Evolutionary conservation across 2,797 vertebrate species (phyloP).

Genomic region (Rallus crepitans): DNA sequence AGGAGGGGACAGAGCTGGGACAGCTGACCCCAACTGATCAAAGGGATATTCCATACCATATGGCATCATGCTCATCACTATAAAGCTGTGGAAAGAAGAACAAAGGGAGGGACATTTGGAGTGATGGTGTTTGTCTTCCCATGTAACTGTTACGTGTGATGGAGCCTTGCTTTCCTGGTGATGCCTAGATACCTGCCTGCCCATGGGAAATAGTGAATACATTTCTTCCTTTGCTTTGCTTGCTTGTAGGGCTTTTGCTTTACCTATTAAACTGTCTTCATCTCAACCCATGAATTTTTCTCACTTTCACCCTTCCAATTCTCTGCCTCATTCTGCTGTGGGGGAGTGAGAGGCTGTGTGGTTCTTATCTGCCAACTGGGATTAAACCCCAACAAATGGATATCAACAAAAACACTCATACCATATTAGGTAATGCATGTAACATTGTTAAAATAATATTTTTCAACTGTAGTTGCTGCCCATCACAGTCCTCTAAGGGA

Average conservation of each 20-base stretch:
- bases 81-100: background rate
- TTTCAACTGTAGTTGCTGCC: background rate
- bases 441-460: background rate
- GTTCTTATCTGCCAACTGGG: background rate
- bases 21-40: background rate
- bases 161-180: background rate
- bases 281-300: background rate
- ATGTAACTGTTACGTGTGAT: rapidly evolving
- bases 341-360: rapidly evolving
- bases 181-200: background rate
- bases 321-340: too few species aligned
- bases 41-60: background rate
- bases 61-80: background rate
- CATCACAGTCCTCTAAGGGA: background rate
- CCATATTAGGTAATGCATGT: rapidly evolving
- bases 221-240: too few species aligned
- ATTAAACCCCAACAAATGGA: background rate
- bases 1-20: background rate
- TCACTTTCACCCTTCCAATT: background rate
- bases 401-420: background rate
- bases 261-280: background rate
- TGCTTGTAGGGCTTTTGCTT: rapidly evolving
- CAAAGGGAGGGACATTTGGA: background rate
- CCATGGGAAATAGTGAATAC: too few species aligned
- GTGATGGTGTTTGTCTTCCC: background rate